Conservation (phyloP, 2,797 vertebrate species). For the Typhlichthys eigenmanni region DNA sequence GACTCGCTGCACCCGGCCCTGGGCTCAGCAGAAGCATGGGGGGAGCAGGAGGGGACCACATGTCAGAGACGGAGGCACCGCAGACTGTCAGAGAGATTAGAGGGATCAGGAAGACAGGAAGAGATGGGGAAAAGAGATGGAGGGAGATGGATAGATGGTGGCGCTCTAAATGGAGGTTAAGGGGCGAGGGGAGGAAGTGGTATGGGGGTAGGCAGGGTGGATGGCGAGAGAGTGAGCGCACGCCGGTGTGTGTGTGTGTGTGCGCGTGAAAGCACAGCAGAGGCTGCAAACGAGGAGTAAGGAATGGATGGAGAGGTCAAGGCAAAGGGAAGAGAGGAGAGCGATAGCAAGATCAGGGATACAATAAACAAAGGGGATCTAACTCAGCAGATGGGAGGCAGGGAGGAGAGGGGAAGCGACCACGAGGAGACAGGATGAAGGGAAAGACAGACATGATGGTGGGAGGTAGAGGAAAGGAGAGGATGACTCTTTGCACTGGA, state of each 20-base stretch:
- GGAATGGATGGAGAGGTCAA: not conserved
- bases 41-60: not conserved
- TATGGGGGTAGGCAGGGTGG: conserved; percentile 1
- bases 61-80: conserved; percentile 34
- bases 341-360: not conserved
- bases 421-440: not conserved
- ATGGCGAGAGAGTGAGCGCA: too few species aligned
- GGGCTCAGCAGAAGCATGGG: conserved; percentile 13
- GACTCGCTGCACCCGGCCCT: conserved; percentile 4
- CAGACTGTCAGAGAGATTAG: conserved; percentile 55
- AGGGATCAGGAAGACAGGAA: conserved; percentile 37
- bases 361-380: too few species aligned
- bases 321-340: not conserved
- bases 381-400: not conserved
- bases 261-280: too few species aligned
- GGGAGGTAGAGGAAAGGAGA: conserved; percentile 13
- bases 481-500: conserved; percentile 45
- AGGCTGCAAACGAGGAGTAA: too few species aligned
- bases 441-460: conserved; percentile 19
- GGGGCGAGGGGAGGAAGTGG: conserved; percentile 23
- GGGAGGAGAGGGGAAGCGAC: conserved; percentile 7
- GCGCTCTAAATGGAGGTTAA: conserved; percentile 15
- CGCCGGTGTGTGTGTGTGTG: too few species aligned
- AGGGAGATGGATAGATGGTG: conserved; percentile 20
- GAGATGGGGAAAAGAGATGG: conserved; percentile 1